Conservation (phyloP, 64 coral and sea anemone species). For the Stichodactyla mertensii region DNA sequence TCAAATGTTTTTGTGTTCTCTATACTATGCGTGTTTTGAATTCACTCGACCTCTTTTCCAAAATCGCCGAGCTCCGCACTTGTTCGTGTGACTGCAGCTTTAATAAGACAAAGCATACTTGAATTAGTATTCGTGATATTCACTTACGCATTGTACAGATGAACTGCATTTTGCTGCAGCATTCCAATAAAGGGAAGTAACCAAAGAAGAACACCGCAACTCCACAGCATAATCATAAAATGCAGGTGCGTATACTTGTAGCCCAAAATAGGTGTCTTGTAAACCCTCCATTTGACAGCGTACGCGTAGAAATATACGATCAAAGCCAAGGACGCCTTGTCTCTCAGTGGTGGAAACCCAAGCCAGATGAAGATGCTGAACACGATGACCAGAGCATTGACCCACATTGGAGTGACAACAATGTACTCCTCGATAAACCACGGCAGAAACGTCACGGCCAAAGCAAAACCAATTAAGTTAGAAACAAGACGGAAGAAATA, state of each 20-base stretch:
- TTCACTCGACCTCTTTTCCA: too few relatives aligned
- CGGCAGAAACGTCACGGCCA: slow-evolving; percentile 61
- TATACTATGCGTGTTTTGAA: too few relatives aligned
- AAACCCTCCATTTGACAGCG: slow-evolving; percentile 61
- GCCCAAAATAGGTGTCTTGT: slow-evolving; percentile 38
- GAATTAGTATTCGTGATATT: not conserved
- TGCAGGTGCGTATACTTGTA: not conserved
- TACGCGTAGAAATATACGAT: slow-evolving; percentile 71
- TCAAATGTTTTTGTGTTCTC: too few relatives aligned
- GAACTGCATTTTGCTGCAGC: slow-evolving; percentile 41
- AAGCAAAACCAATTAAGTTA: slow-evolving; percentile 34
- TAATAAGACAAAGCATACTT: too few relatives aligned
- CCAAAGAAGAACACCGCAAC: slow-evolving; percentile 52
- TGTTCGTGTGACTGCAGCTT: too few relatives aligned
- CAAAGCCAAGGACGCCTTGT: slow-evolving; percentile 38
- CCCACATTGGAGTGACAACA: slow-evolving; percentile 49
- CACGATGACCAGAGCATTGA: slow-evolving; percentile 45
- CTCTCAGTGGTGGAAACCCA: slow-evolving; percentile 51
- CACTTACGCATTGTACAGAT: slow-evolving; percentile 45
- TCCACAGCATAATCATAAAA: slow-evolving; percentile 26
- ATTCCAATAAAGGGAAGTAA: slow-evolving; percentile 43
- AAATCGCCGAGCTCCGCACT: too few relatives aligned
- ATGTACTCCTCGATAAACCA: slow-evolving; percentile 75
- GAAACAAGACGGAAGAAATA: slow-evolving; percentile 5
- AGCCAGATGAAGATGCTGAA: slow-evolving; percentile 54